A percentile compares a stretch with the other conserved stretches of the same genome.
phyloP scores from a whole-genome alignment of 2,888 invertebrate species.

The Dicycla oo region DNA sequence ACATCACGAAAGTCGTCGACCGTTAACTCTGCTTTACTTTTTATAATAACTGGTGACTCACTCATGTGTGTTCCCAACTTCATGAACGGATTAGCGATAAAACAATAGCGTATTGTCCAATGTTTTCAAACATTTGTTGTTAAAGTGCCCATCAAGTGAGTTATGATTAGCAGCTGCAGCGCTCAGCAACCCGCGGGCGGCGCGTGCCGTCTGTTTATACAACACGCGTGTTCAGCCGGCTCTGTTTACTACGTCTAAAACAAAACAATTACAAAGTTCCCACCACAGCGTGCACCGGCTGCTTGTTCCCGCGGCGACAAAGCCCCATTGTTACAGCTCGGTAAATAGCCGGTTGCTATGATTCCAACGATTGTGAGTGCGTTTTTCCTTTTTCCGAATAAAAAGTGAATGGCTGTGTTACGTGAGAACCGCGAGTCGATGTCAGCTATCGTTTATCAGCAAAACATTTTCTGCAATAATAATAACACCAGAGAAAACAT shows the following conservation, averaged over 20 bases:
- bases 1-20: background rate
- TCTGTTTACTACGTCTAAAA: constrained; percentile 42
- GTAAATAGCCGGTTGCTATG: background rate
- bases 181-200: background rate
- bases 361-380: background rate
- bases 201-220: constrained; percentile 36
- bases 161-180: constrained; percentile 1
- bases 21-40: background rate
- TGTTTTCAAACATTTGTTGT: constrained; percentile 23
- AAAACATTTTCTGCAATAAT: background rate
- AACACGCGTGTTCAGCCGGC: constrained; percentile 19
- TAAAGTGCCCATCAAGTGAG: constrained; percentile 2
- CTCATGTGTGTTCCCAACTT: background rate
- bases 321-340: constrained; percentile 34
- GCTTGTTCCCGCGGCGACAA: constrained; percentile 23
- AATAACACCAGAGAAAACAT: constrained; percentile 1
- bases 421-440: constrained; percentile 26
- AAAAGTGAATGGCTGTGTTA: constrained; percentile 39
- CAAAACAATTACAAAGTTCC: constrained; percentile 43
- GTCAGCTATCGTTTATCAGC: constrained; percentile 1
- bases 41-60: constrained; percentile 5
- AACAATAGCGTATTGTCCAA: constrained; percentile 21
- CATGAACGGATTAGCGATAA: background rate
- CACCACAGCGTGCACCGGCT: constrained; percentile 17
- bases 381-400: constrained; percentile 35